Base-by-base conservation (phyloP, 2,797 vertebrate genomes). In the Pelodytes ibericus region DNA sequence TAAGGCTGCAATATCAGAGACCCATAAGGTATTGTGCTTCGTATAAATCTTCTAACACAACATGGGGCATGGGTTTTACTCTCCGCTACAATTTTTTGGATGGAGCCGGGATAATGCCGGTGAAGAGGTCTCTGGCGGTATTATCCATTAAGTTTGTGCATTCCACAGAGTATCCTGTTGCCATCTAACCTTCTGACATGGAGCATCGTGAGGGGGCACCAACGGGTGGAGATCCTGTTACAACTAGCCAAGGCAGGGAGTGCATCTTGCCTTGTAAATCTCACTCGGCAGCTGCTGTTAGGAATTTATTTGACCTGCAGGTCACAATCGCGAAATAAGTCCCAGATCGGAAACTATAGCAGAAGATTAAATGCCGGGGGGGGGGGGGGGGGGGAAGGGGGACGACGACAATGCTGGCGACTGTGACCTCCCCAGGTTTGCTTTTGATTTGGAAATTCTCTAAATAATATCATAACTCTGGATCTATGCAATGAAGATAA, bases 231-330 rank as follows among this genome's bases (percentile, higher is more conserved):
- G 41, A 41, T 75, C 66, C 9, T 16, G 30, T 75, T 75, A 70
- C 74, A 56, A 29, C 29, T 56, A 33, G 41, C 58, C 49, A 30
- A 75, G 59, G 59, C 58, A 41, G 44, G 64, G 65, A 75, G 74
- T 39, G 24, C 58, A 41, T 53, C 30, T 61, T 16, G 73, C 29
- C 73, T 68, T 68, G 73, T 74, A 67, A 67, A 74, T 65, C 47
- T 74, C 64, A 49, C 64, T 62, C 74, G 56, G 10, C 74, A 75
- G 74, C 74, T 75, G 66, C 65, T 75, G 33, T 70, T 56, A 70
- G 41, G 30, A 56, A 75, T 57, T 58, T 69, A 69, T 70, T 58
- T 70, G 74, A 44, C 29, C 66, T 75, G 25, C 56, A 75, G 74
- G 65, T 75, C 74, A 70, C 30, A 75, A 69, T 67, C 65, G 62